Evolutionary conservation across 2,797 vertebrate genomes (phyloP).

Genomic region (Paratrypauchen microcephalus): DNA sequence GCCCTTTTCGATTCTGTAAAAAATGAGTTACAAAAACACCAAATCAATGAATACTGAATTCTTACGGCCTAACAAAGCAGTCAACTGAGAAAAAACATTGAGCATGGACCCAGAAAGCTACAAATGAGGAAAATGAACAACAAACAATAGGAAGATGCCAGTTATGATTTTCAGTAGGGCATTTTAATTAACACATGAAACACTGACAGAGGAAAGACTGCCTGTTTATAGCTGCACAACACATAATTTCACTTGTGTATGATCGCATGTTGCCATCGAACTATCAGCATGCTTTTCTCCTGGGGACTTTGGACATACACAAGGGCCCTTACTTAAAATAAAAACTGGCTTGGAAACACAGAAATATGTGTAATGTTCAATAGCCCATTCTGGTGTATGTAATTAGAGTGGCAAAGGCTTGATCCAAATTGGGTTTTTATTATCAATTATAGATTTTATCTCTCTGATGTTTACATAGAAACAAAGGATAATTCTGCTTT

Average conservation of each 20-base stretch:
- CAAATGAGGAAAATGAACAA: too few relatives aligned
- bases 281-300: not conserved
- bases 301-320: constrained; percentile 6
- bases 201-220: not conserved
- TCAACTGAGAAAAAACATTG: too few relatives aligned
- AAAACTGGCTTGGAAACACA: constrained; percentile 33
- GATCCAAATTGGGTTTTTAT: constrained; percentile 8
- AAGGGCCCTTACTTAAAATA: constrained; percentile 44
- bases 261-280: not conserved
- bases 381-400: constrained; percentile 13
- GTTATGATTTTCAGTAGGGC: not conserved
- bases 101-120: too few relatives aligned
- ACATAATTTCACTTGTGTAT: not conserved
- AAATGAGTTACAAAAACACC: too few relatives aligned
- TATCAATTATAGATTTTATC: not conserved
- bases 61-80: too few relatives aligned
- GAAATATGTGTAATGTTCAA: constrained; percentile 23
- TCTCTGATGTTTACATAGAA: constrained; percentile 11
- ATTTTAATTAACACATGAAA: too few relatives aligned
- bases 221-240: not conserved
- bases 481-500: not conserved
- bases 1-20: too few relatives aligned
- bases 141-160: not conserved
- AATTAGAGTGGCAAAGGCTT: not conserved
- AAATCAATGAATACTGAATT: too few relatives aligned